Percentiles rank a stretch among this genome's conserved stretches.
phyloP scores from a whole-genome alignment of 2,797 vertebrate species.

The Sciaenops ocellatus region DNA sequence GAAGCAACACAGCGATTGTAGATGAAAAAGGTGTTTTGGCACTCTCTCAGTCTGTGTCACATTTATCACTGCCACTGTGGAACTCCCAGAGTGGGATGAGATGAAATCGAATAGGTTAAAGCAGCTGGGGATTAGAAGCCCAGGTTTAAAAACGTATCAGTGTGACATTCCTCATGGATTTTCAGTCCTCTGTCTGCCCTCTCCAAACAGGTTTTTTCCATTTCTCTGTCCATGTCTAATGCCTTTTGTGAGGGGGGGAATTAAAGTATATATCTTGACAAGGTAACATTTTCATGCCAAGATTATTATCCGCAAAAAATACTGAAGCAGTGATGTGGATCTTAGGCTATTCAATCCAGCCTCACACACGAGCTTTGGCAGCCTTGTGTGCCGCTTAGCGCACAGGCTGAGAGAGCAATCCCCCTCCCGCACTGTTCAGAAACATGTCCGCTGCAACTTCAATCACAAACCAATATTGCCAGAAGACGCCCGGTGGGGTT shows the following conservation, averaged over 20 bases:
- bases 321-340: slow-evolving; percentile 7
- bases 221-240: slow-evolving; percentile 19
- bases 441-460: slow-evolving; percentile 3
- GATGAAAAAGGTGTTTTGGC: slow-evolving; percentile 16
- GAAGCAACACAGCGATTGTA: background rate
- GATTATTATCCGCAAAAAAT: slow-evolving; percentile 6
- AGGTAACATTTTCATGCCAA: background rate
- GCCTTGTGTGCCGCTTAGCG: background rate
- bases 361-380: background rate
- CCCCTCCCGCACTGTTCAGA: slow-evolving; percentile 16
- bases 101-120: slow-evolving; percentile 41
- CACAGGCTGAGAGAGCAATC: slow-evolving; percentile 1
- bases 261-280: slow-evolving; percentile 10
- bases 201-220: slow-evolving; percentile 32
- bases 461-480: slow-evolving; percentile 28
- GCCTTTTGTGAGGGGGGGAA: background rate
- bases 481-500: slow-evolving; percentile 31
- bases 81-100: slow-evolving; percentile 24
- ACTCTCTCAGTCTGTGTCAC: slow-evolving; percentile 7
- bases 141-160: slow-evolving; percentile 25
- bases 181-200: background rate
- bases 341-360: background rate
- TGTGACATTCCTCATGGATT: slow-evolving; percentile 42
- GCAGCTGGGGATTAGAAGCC: slow-evolving; percentile 27
- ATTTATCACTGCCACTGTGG: slow-evolving; percentile 36